Percentiles rank a stretch among this genome's conserved stretches.
phyloP scores from a whole-genome alignment of 1,140 invertebrate species.

The Psix sp. region DNA sequence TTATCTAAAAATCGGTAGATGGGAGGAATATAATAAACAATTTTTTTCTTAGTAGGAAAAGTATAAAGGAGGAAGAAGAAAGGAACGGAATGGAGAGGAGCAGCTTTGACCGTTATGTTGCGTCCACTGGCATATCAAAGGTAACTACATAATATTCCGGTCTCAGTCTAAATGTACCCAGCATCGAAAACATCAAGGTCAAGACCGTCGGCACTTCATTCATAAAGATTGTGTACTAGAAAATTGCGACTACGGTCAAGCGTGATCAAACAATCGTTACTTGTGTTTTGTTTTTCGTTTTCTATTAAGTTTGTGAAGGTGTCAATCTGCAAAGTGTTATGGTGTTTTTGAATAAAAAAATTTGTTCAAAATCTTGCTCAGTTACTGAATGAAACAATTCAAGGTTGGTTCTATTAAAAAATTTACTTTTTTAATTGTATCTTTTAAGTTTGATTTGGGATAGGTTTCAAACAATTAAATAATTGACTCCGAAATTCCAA shows the following conservation, averaged over 20 bases:
- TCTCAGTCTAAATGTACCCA: constrained; percentile 64
- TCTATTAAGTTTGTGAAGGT: neutral
- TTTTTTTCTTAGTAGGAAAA: constrained; percentile 31
- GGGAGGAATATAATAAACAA: constrained; percentile 6
- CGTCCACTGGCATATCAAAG: constrained; percentile 61
- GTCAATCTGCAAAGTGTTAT: constrained; percentile 20
- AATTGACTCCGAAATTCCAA: no score
- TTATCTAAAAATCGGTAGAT: neutral
- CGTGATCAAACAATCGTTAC: constrained; percentile 5
- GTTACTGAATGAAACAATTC: constrained; percentile 26
- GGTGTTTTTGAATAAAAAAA: constrained; percentile 17
- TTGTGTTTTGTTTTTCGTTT: constrained; percentile 11
- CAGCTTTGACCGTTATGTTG: constrained; percentile 68
- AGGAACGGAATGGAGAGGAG: constrained; percentile 56
- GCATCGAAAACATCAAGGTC: constrained; percentile 63
- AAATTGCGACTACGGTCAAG: constrained; percentile 12
- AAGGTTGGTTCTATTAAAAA: constrained; percentile 21
- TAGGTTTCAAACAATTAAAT: no score
- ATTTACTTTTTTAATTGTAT: no score
- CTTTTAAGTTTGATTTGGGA: no score
- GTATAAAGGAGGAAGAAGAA: constrained; percentile 46
- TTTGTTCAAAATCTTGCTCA: constrained; percentile 11
- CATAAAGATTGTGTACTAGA: constrained; percentile 28
- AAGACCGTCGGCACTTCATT: constrained; percentile 56
- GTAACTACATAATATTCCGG: constrained; percentile 57